Conservation (phyloP, 2,113 vertebrate genomes). For the Salminus brasiliensis region DNA sequence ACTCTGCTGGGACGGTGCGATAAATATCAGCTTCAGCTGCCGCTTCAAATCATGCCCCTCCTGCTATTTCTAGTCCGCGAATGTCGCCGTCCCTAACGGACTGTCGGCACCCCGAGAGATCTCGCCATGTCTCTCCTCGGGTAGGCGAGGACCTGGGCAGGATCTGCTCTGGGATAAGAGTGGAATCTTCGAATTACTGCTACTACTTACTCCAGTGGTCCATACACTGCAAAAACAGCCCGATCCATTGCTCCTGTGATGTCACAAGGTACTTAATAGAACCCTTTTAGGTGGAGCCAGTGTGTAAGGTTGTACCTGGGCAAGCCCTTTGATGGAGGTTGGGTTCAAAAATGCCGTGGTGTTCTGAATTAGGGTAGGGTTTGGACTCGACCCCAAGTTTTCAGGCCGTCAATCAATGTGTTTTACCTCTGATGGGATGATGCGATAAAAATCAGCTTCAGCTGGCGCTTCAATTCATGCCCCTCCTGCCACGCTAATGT, state of each 20-base stretch:
- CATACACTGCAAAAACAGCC: no score
- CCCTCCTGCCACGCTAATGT: background rate
- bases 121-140: background rate
- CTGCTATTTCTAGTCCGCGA: background rate
- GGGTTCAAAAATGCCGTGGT: no score
- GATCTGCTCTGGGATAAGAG: constrained; percentile 15
- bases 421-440: background rate
- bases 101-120: background rate
- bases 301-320: no score
- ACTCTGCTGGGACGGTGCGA: background rate
- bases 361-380: no score
- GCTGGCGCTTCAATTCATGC: background rate
- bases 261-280: no score
- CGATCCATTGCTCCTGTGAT: no score
- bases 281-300: no score
- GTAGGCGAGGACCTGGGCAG: background rate
- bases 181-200: background rate
- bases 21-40: background rate
- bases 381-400: no score
- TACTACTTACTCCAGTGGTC: no score
- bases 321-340: no score
- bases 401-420: no score
- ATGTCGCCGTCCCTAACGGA: background rate
- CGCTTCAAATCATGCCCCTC: background rate
- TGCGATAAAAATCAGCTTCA: background rate